These are phyloP conservation scores for Eretmocerus hayati DNA, from an alignment of 2,888 invertebrate species.

Conservation along the genomic window DNA sequence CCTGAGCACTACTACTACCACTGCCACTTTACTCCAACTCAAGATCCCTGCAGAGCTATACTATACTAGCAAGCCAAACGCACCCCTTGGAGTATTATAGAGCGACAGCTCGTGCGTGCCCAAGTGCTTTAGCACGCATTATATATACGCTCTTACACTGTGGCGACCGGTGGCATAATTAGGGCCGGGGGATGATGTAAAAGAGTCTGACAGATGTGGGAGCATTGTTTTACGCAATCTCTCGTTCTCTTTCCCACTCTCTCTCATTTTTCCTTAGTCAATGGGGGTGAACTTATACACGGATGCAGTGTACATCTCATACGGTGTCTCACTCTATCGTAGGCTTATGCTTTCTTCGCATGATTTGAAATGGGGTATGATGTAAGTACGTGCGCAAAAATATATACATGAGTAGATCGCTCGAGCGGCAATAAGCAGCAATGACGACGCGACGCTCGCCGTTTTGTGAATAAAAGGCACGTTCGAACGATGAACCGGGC, in stretches of 20 bases:
- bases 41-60: too few relatives aligned
- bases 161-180: constrained; percentile 42
- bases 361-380: constrained; percentile 34
- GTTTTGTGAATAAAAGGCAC: constrained; percentile 15
- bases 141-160: constrained; percentile 35
- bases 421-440: too few relatives aligned
- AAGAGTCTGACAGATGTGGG: constrained; percentile 48
- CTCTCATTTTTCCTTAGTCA: constrained; percentile 27
- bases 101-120: constrained; percentile 44
- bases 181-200: constrained; percentile 18
- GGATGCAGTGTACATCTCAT: too few relatives aligned
- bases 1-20: too few relatives aligned
- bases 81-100: too few relatives aligned
- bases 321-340: constrained; percentile 31
- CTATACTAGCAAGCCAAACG: too few relatives aligned
- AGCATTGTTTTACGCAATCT: constrained; percentile 44
- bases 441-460: constrained; percentile 23
- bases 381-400: too few relatives aligned
- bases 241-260: too few relatives aligned
- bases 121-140: constrained; percentile 46
- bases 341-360: constrained; percentile 27
- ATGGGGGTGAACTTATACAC: too few relatives aligned
- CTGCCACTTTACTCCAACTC: too few relatives aligned
- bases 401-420: too few relatives aligned
- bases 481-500: constrained; percentile 23